Evolutionary conservation across 2,888 invertebrate genomes (phyloP).

Genomic region (Rhagium mordax): DNA sequence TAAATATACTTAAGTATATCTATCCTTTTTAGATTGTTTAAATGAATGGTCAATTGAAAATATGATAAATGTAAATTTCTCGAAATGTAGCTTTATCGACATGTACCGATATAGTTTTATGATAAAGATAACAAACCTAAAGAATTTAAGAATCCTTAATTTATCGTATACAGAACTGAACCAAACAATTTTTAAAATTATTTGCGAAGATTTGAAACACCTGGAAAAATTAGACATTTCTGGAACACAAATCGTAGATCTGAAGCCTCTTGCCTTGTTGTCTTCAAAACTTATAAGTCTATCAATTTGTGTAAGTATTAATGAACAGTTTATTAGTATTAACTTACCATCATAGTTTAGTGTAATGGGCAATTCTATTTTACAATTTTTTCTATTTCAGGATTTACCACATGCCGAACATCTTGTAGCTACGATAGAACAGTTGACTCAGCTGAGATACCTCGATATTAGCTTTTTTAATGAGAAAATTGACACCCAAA

Average conservation of each 20-base stretch:
- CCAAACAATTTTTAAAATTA: constrained; percentile 76
- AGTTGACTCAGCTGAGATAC: constrained; percentile 60
- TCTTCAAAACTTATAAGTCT: constrained; percentile 74
- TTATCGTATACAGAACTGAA: constrained; percentile 81
- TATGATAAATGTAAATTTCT: constrained; percentile 75
- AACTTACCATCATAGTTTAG: too few relatives aligned
- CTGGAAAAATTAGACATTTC: constrained; percentile 80
- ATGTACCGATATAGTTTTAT: constrained; percentile 69
- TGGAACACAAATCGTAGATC: constrained; percentile 76
- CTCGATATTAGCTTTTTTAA: constrained; percentile 65
- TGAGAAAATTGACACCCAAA: constrained; percentile 58
- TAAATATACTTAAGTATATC: constrained; percentile 10
- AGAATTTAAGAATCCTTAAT: constrained; percentile 75
- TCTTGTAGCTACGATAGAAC: constrained; percentile 56
- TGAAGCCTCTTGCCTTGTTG: constrained; percentile 74
- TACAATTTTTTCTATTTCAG: constrained; percentile 51
- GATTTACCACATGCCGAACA: constrained; percentile 56
- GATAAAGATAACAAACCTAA: constrained; percentile 76
- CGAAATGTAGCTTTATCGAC: constrained; percentile 76
- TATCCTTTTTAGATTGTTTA: constrained; percentile 71
- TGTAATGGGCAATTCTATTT: too few relatives aligned
- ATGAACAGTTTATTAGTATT: too few relatives aligned
- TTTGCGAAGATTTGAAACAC: constrained; percentile 77
- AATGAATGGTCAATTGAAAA: constrained; percentile 78
- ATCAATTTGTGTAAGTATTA: constrained; percentile 72